A percentile compares a stretch with the other conserved stretches of the same genome.
phyloP scores from a whole-genome alignment of 1,140 invertebrate species.

The Calosoma granatense region DNA sequence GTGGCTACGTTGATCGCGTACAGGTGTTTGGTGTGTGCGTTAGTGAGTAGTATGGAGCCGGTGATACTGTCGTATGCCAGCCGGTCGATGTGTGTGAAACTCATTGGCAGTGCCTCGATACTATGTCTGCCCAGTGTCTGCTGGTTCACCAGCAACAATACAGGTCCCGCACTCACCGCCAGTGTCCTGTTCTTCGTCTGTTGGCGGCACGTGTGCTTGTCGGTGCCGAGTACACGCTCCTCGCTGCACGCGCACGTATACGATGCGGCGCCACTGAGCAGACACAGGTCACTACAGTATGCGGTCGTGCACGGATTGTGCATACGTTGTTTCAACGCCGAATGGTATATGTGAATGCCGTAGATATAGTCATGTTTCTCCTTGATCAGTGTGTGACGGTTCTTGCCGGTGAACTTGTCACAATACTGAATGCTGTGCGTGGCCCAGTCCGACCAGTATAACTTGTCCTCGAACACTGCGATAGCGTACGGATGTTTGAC shows the following conservation, averaged over 20 bases:
- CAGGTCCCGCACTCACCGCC: constrained; percentile 30
- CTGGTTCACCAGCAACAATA: constrained; percentile 37
- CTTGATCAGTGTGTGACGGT: constrained; percentile 41
- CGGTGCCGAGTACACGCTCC: constrained; percentile 45
- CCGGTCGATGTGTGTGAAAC: constrained; percentile 32
- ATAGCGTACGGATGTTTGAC: constrained; percentile 71
- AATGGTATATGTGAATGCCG: constrained; percentile 59
- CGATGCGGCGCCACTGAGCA: constrained; percentile 51
- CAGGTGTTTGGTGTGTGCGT: constrained; percentile 38
- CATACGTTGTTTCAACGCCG: constrained; percentile 40
- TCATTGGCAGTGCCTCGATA: constrained; percentile 32
- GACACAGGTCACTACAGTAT: constrained; percentile 70
- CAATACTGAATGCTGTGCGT: constrained; percentile 52
- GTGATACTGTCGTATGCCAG: constrained; percentile 33
- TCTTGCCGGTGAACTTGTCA: constrained; percentile 56
- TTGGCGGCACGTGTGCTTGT: constrained; percentile 40
- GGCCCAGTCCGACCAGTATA: constrained; percentile 81
- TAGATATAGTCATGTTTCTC: constrained; percentile 42
- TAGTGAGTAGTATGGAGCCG: constrained; percentile 42
- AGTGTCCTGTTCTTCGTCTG: constrained; percentile 33
- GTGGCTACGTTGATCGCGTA: constrained; percentile 34
- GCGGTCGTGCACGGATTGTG: constrained; percentile 57
- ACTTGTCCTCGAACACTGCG: constrained; percentile 72
- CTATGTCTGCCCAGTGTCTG: constrained; percentile 38
- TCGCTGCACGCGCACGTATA: constrained; percentile 71